phyloP scores from a whole-genome alignment of 1,140 invertebrate genomes.

The Colletes latitarsis region DNA sequence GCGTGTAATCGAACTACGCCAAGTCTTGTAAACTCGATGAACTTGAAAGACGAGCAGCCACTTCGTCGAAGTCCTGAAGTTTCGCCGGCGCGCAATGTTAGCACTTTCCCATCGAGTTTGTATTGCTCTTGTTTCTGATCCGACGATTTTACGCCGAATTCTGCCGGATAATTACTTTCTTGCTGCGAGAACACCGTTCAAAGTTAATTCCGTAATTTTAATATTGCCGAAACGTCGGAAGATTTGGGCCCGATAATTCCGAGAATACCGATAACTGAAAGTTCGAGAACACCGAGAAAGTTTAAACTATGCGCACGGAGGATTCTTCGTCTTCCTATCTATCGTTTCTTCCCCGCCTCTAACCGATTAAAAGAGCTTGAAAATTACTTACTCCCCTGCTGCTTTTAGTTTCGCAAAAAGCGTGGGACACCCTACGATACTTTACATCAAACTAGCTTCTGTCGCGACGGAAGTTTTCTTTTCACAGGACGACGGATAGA shows the following conservation, averaged over 20 bases:
- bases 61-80: slow-evolving; percentile 39
- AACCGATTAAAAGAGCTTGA: too few species aligned
- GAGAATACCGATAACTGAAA: neutral
- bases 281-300: too few species aligned
- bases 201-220: neutral
- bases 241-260: neutral
- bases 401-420: too few species aligned
- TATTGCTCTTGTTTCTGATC: slow-evolving; percentile 10
- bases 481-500: too few species aligned
- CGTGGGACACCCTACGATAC: too few species aligned
- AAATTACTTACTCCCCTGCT: too few species aligned
- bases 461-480: too few species aligned
- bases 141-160: slow-evolving; percentile 23
- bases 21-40: slow-evolving; percentile 54
- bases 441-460: too few species aligned
- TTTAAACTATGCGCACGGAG: too few species aligned
- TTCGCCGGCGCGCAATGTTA: slow-evolving; percentile 39
- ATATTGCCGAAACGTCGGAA: neutral
- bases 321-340: too few species aligned
- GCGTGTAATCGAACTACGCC: slow-evolving; percentile 56
- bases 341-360: too few species aligned
- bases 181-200: neutral
- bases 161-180: slow-evolving; percentile 32
- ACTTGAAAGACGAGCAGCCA: slow-evolving; percentile 50
- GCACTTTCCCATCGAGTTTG: slow-evolving; percentile 36